Evolutionary conservation across 2,888 invertebrate genomes (phyloP), one percentile per base, ranked within the genome.

Genomic region (Drosophila seclusa): DNA sequence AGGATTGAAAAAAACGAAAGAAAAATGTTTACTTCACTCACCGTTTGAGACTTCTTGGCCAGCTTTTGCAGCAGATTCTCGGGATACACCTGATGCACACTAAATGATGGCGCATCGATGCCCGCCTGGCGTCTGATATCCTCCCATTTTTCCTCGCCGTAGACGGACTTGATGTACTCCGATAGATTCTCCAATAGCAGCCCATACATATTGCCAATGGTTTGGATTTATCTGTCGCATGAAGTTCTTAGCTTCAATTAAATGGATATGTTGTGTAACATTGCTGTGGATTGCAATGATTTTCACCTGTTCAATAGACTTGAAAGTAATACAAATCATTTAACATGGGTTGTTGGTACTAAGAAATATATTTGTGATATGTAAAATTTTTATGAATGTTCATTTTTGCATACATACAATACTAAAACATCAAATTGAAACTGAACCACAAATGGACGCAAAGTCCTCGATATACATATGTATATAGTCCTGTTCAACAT

Each of bases 81-180:
- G 2, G 98, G 96, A 94, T 99, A 99, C 48, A 98, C 97, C 92
- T 98, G 97, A 93, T 98, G 98, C 24, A 97, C 97, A 86, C 97
- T 96, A 94, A 97, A 97, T 64, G 97, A 96, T 7, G 97, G 96
- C 80, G 97, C 96, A 80, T 98, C 97, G 24, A 99, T 96, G n/a
- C 96, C 95, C 0, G 98, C 97, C 88, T 96, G 96, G 68, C 96
- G 94, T 66, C 98, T 94, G 73, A 99, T 97, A 91, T 97, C 97
- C 88, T 98, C 97, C 99, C 99, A 99, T 87, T 96, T 95, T 66
- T 97, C 97, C 91, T 98, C 98, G 1, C 99, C 99, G 93, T 98
- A 99, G n/a, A 96, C 96, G 89, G 96, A 95, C 73, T 97, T 96
- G 91, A 99, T 97, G 94, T 96, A 98, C 93, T 98, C 98, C 83